Base-by-base conservation (phyloP, 2,888 invertebrate genomes). In the Phengaris alcon region DNA sequence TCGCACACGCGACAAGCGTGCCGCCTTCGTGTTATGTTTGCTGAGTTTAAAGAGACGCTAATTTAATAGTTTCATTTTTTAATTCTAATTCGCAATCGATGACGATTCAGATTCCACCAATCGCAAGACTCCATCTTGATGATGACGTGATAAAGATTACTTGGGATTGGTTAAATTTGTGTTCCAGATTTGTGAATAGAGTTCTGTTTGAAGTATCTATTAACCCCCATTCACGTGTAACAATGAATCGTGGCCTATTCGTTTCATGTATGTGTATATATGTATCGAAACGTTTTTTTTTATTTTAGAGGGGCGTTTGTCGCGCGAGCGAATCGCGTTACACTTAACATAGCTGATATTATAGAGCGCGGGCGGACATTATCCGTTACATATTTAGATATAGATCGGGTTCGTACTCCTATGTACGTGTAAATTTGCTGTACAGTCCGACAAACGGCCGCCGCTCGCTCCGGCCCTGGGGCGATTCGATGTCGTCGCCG, bases 361-460 rank as follows among this genome's bases (percentile, higher is more conserved):
- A 88, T 88, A 89, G 88, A 88, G 89, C 90, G 91, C 93, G 90
- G 91, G 90, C 91, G 90, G 86, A 84, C 86, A 87, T 87, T 88
- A 86, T 74, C 75, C 88, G 79, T 87, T 88, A 89, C 84, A 84
- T 86, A 75, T 86, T 88, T 91, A 91, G 89, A 88, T 88, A 81
- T 90, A 91, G 88, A 87, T 90, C 89, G 90, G 90, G 90, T 91
- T 91, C 88, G 89, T 89, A 90, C 89, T 88, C 87, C 88, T 90
- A 91, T 91, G 88, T 90, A 90, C 88, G 90, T 91, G 91, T 92
- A 91, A 90, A 91, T 91, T 89, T 88, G 87, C 83, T 91, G 91
- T 91, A 92, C 89, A 91, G 88, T 87, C 72, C 72, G 72, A 72
- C 35, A 85, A 86, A 82, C 78, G 77, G 84, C 83, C 84, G 86